Evolutionary conservation across 2,113 vertebrate genomes (phyloP), one percentile per base, ranked within the genome.

Genomic region (Dicentrarchus labrax): DNA sequence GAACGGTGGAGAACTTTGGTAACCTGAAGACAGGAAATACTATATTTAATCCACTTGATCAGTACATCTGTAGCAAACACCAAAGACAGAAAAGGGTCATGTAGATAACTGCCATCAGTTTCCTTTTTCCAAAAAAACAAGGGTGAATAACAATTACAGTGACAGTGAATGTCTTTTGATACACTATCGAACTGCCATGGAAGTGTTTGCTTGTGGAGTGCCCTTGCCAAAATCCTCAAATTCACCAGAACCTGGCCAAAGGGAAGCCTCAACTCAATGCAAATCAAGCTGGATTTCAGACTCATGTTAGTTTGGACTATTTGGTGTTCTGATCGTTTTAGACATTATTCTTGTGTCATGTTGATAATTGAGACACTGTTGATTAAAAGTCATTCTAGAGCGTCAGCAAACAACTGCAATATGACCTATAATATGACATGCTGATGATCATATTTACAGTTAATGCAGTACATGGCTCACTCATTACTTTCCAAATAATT

Each of bases 1-100:
- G 83, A 59, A 12, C 39, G 22, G 21, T 22, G 38, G 17, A 82
- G 15, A 66, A 30, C 24, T 22, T 72, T 5, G 22, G 41, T 68
- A 87, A 65, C 72, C 11, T 1, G 64, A 64, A 62, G 80, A 69
- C 41, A 85, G 60, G 57, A 72, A 65, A 86, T 53, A 76, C 19
- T 22, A 36, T 0, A 76, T 70, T 88, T 19, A 72, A 64, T 78
- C 0, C 1, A n/a, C 19, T 68, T 78, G 64, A 17, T 17, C 17
- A 60, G 56, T 47, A 17, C 54, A 69, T 56, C n/a, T 38, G n/a
- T 0, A 2, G 0, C 22, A 57, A 65, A 53, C 9, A 69, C 6
- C 8, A 59, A 62, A 78, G 50, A 62, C 39, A 61, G 74, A 45
- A 66, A 61, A 71, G 54, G 43, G 53, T 83, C 47, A 68, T 2